Base-by-base conservation (phyloP, 1,140 invertebrate genomes). In the Cyclina sinensis region DNA sequence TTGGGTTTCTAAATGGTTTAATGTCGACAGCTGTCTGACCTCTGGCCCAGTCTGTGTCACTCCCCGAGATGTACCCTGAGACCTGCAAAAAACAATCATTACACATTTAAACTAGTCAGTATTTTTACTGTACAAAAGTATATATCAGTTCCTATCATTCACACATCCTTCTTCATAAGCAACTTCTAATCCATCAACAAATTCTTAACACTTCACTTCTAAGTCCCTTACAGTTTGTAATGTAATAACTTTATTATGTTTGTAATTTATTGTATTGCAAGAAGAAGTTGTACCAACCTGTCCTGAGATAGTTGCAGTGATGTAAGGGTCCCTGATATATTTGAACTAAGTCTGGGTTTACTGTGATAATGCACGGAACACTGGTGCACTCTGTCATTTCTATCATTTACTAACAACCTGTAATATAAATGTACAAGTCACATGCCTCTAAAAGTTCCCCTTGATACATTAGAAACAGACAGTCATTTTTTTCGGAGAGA, bases 1-100 rank as follows among this genome's bases (percentile, higher is more conserved):
- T 93, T 98, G 98, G 90, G 97, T 96, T 94, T 98, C 98, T 32
- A 98, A 96, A 94, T 97, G 98, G 84, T 97, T 97, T 30, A 98
- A 93, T 1, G 97, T 97, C 39, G 95, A 95, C 0, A 91, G 89
- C 79, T 95, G 93, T 87, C 95, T 93, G 11, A 94, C 74, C 16
- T 85, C 78, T 5, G 90, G 81, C 37, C 89, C 89, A 51, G 90
- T 92, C 85, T 92, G 90, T 79, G 94, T 92, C 46, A 94, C 84
- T 65, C 92, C 80, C 16, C 32, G 46, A 14, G 51, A 62, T 54
- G 18, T 46, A 21, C 46, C 27, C 74, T 78, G 74, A 78, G 74
- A 81, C 27, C 30, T 82, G 37, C 30, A 16, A 84, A 70, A 5
- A n/a, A n/a, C n/a, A n/a, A n/a, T n/a, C n/a, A n/a, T n/a, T n/a